These are phyloP conservation scores for Mellivora capensis DNA, from an alignment of 2,113 vertebrate species.

Conservation along the genomic window DNA sequence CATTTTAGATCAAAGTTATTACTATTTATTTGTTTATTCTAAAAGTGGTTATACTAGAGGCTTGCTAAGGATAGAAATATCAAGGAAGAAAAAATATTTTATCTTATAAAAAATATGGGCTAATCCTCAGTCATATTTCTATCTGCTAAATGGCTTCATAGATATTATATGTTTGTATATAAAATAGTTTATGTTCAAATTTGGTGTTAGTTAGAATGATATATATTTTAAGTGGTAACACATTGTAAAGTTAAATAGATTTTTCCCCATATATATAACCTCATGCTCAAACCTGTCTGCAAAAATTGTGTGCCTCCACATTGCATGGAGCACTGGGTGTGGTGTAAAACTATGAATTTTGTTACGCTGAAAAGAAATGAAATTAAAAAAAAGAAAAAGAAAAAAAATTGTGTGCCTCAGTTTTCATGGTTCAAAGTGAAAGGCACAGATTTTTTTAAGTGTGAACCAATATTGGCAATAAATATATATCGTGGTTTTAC, in stretches of 20 bases:
- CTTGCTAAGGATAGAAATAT: background rate
- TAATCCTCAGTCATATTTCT: background rate
- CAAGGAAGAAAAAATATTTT: background rate
- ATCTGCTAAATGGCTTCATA: background rate
- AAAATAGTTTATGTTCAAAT: background rate
- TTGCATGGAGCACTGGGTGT: no score
- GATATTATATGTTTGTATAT: background rate
- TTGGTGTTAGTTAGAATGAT: background rate
- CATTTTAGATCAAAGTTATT: background rate
- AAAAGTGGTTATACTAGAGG: background rate
- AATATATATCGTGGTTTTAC: background rate
- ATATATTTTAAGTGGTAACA: background rate
- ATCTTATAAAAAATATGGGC: no score
- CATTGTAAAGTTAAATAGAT: background rate
- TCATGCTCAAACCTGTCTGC: background rate
- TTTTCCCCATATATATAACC: background rate
- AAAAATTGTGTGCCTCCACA: background rate
- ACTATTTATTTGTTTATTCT: background rate
- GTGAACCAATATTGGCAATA: background rate
- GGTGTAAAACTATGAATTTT: no score
- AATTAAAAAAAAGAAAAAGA: no score
- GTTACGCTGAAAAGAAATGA: no score
- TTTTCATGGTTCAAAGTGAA: background rate
- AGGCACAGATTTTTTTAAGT: background rate
- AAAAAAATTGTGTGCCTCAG: background rate